Base-by-base conservation (phyloP, 2,113 vertebrate genomes). In the Riparia riparia region DNA sequence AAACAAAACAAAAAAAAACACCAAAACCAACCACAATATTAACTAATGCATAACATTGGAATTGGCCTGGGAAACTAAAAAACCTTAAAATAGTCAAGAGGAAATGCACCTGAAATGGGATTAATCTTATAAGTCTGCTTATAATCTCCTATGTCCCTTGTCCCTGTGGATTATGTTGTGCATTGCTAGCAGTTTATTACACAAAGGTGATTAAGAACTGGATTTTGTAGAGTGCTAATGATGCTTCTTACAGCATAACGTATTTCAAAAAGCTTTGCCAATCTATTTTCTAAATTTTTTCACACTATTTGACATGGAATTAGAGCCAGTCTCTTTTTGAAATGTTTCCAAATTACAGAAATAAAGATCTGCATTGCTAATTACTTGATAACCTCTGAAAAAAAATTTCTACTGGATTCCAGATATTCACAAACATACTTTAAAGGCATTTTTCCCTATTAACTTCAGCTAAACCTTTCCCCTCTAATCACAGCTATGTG, bases 201-300 rank as follows among this genome's bases (percentile, higher is more conserved):
- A 94, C 54, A 77, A 56, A 95, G 26, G 81, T 90, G 95, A 94
- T 95, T 96, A 94, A 90, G 66, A 92, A 94, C 88, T 76, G 51
- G 71, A 26, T 90, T 95, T 96, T 95, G n/a, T 82, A 82, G 21
- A 76, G 45, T 71, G n/a, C 28, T 86, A 92, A 87, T 83, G 68
- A 68, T 73, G 76, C 9, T 95, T 95, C 73, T 85, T 83, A 78
- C 66, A 85, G 41, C 19, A 29, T 28, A 93, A 93, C 76, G 37
- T 3, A 29, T 93, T 95, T 77, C 70, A 68, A 63, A 96, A 83
- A 70, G 17, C 58, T 73, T 95, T 77, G n/a, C 37, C 81, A 65
- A 39, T 54, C 60, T 88, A 32, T 86, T 54, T 57, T 49, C 68
- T 58, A 47, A n/a, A 17, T 79, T 41, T 57, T 93, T 92, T 70